phyloP scores from a whole-genome alignment of 2,888 invertebrate species.

The Nowickia ferox region DNA sequence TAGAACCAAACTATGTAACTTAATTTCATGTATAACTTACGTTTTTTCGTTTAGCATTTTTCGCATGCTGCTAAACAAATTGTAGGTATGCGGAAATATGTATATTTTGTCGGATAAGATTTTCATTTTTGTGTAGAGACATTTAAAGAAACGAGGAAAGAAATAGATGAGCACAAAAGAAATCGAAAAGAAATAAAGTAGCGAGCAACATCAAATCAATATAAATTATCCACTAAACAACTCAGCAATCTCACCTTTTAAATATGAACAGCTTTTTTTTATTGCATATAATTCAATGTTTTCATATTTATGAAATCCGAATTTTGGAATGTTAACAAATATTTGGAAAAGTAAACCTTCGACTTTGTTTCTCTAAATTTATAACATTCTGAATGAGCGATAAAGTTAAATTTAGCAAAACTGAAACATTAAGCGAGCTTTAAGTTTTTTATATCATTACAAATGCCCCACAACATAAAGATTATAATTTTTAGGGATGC shows the following conservation, averaged over 20 bases:
- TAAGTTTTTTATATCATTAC: too few species aligned
- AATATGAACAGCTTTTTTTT: background rate
- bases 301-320: slow-evolving; percentile 21
- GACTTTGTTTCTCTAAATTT: background rate
- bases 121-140: slow-evolving; percentile 30
- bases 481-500: too few species aligned
- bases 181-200: slow-evolving; percentile 47
- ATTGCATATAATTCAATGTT: background rate
- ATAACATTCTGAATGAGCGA: too few species aligned
- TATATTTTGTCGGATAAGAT: slow-evolving; percentile 11
- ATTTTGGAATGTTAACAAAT: background rate
- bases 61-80: slow-evolving; percentile 79
- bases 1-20: slow-evolving; percentile 21
- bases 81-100: slow-evolving; percentile 22
- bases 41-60: slow-evolving; percentile 80
- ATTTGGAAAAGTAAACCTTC: background rate
- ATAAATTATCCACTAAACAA: background rate
- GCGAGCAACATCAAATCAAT: slow-evolving; percentile 15
- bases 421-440: too few species aligned
- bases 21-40: slow-evolving; percentile 77
- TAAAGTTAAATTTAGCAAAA: too few species aligned
- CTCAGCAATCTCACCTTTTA: slow-evolving; percentile 8
- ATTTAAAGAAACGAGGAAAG: slow-evolving; percentile 35
- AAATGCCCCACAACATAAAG: too few species aligned
- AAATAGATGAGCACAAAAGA: slow-evolving; percentile 62